These are phyloP conservation scores for Hydrozoanthus gracilis DNA, from an alignment of 92 coral and sea anemone genomes.

Conservation along the genomic window DNA sequence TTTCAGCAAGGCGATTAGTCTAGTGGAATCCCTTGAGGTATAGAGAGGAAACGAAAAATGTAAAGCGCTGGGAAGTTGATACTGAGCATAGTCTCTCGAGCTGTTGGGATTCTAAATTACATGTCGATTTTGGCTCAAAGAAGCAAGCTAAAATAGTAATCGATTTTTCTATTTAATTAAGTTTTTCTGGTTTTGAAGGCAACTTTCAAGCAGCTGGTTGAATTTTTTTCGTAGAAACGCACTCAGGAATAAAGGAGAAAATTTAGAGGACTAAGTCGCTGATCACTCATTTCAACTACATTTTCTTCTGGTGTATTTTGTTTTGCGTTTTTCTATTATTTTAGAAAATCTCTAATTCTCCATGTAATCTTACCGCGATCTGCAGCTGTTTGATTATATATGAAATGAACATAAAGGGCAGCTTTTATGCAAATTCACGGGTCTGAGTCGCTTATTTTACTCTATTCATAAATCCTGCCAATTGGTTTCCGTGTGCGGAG, in stretches of 20 bases:
- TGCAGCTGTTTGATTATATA: constrained; percentile 18
- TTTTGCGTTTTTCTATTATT: neutral
- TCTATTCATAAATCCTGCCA: neutral
- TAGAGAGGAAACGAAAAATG: neutral
- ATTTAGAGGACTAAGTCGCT: neutral
- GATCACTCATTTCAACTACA: too few relatives aligned
- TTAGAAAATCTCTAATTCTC: neutral
- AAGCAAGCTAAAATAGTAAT: neutral
- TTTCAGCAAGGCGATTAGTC: neutral
- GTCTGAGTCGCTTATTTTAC: neutral
- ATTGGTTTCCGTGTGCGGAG: neutral
- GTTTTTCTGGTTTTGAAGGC: neutral
- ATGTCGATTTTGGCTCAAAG: neutral
- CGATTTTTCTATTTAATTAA: neutral
- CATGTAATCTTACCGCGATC: neutral
- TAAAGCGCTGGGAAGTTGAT: too few relatives aligned
- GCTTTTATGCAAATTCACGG: neutral
- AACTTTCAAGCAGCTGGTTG: neutral
- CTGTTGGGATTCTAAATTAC: too few relatives aligned
- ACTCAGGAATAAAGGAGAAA: neutral
- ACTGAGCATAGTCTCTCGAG: too few relatives aligned
- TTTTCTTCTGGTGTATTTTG: neutral
- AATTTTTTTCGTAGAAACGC: neutral
- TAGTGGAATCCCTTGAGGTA: neutral
- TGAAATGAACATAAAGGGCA: neutral